These are phyloP conservation scores for Ammospiza maritima DNA, from an alignment of 2,797 vertebrate genomes.

Conservation along the genomic window DNA sequence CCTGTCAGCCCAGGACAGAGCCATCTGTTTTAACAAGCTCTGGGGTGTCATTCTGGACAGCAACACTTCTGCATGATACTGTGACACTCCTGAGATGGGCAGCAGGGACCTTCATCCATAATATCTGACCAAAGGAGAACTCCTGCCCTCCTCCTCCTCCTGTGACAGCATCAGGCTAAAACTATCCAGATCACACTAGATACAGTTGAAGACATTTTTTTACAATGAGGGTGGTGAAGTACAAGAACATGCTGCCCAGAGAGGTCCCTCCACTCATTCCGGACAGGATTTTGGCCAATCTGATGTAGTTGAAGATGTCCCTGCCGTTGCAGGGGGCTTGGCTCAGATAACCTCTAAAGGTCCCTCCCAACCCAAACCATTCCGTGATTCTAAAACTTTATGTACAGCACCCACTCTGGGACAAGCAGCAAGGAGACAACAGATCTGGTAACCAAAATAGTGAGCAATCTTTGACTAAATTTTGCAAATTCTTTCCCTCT, in stretches of 20 bases:
- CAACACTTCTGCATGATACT: not conserved
- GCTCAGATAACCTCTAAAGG: not conserved
- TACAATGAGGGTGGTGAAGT: not conserved
- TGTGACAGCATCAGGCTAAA: not conserved
- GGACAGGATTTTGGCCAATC: not conserved
- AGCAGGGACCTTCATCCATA: not conserved
- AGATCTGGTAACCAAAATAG: not conserved
- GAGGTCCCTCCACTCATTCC: not conserved
- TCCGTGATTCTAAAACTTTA: not conserved
- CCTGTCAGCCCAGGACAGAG: not conserved
- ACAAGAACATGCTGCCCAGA: not conserved
- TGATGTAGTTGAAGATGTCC: not conserved
- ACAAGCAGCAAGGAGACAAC: not conserved
- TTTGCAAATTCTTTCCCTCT: not conserved
- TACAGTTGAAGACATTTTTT: not conserved
- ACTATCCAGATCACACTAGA: not conserved
- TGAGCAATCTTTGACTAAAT: not conserved
- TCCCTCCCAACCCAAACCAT: not conserved
- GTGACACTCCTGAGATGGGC: not conserved
- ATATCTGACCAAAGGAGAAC: not conserved
- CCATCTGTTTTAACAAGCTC: constrained; percentile 15
- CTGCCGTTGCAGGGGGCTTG: not conserved
- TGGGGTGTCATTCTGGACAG: not conserved
- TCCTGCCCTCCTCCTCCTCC: not conserved
- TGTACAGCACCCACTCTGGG: not conserved